phyloP scores from a whole-genome alignment of 2,113 vertebrate genomes.

The Megaleporinus macrocephalus region DNA sequence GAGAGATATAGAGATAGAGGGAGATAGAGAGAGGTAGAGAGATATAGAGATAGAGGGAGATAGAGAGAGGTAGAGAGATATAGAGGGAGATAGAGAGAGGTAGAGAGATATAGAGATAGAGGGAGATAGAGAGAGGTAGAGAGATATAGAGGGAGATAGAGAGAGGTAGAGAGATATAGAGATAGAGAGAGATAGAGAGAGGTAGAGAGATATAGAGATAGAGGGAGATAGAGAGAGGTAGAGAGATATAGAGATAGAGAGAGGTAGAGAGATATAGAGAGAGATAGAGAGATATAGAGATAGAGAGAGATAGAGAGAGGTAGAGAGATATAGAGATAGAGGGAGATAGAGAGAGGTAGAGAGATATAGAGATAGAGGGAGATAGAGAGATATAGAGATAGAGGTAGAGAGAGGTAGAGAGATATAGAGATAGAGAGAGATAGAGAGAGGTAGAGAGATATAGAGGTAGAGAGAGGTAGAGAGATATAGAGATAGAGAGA shows the following conservation, averaged over 20 bases:
- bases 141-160: background rate
- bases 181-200: slow-evolving; percentile 13
- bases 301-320: background rate
- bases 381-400: slow-evolving; percentile 4
- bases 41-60: background rate
- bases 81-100: background rate
- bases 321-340: no score
- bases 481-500: background rate
- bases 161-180: no score
- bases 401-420: background rate
- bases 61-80: no score
- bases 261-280: slow-evolving; percentile 12
- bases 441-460: slow-evolving; percentile 17
- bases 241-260: no score
- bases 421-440: background rate
- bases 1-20: background rate
- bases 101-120: background rate
- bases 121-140: background rate
- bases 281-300: background rate
- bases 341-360: background rate
- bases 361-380: background rate
- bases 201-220: background rate
- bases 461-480: background rate
- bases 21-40: background rate
- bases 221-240: background rate